These are phyloP conservation scores for Colistium nudipinnis DNA, from an alignment of 2,113 vertebrate species.

Conservation along the genomic window DNA sequence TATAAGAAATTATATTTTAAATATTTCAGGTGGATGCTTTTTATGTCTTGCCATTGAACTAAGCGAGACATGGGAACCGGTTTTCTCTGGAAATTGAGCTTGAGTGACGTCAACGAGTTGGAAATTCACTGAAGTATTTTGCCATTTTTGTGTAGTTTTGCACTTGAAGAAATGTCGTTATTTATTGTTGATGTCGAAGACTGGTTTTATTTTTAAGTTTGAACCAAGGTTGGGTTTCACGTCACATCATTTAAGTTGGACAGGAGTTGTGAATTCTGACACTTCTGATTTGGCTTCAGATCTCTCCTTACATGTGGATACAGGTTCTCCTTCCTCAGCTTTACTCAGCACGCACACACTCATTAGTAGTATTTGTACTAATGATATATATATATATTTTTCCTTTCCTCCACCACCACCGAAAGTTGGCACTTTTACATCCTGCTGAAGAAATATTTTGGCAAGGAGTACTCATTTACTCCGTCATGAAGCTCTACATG, in stretches of 20 bases:
- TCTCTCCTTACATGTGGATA: not conserved
- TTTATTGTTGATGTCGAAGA: constrained; percentile 58
- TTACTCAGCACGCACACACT: not conserved
- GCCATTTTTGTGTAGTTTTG: constrained; percentile 57
- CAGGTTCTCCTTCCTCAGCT: not conserved
- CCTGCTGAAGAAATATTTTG: constrained; percentile 23
- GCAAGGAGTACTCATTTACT: not conserved
- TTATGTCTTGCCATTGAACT: constrained; percentile 3
- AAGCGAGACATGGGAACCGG: constrained; percentile 1
- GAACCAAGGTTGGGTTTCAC: not conserved
- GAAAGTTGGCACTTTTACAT: constrained; percentile 55
- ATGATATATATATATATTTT: constrained; percentile 10
- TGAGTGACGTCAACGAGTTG: too few species aligned
- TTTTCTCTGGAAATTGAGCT: not conserved
- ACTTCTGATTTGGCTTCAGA: not conserved
- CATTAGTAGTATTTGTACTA: constrained; percentile 13
- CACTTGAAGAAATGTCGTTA: constrained; percentile 67
- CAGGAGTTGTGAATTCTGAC: not conserved
- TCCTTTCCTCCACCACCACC: constrained; percentile 1
- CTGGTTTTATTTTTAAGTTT: constrained; percentile 37
- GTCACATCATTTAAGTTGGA: not conserved
- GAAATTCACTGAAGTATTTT: constrained; percentile 4
- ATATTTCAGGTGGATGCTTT: constrained; percentile 4
- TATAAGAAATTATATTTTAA: constrained; percentile 3
- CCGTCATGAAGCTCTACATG: constrained; percentile 21